A percentile compares a stretch with the other conserved stretches of the same genome.
phyloP scores from a whole-genome alignment of 2,113 vertebrate species.

The Triplophysa rosa region DNA sequence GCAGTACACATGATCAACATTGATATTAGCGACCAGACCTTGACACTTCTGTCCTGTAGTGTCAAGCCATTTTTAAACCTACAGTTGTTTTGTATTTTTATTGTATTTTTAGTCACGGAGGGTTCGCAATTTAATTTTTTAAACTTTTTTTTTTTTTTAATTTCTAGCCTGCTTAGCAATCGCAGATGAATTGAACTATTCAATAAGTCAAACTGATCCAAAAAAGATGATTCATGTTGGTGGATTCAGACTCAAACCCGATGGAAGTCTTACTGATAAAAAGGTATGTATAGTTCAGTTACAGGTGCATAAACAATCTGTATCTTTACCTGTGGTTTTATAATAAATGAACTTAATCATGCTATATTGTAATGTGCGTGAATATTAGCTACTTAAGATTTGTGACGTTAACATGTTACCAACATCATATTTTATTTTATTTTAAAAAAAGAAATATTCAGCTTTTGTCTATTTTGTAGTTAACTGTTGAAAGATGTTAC shows the following conservation, averaged over 20 bases:
- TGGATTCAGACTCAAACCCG: slow-evolving; percentile 84
- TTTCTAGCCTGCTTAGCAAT: slow-evolving; percentile 78
- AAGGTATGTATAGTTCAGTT: slow-evolving; percentile 78
- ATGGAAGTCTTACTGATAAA: slow-evolving; percentile 82
- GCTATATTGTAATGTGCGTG: not conserved
- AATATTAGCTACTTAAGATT: not conserved
- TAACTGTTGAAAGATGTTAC: not conserved
- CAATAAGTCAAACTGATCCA: slow-evolving; percentile 84
- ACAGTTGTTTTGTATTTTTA: not conserved
- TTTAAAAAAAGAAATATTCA: not conserved
- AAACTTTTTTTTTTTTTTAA: slow-evolving; percentile 19
- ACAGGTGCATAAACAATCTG: not conserved
- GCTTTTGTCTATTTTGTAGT: not conserved
- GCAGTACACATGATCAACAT: not conserved
- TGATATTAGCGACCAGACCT: too few species aligned
- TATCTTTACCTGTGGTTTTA: not conserved
- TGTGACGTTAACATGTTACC: not conserved
- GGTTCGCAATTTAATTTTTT: not conserved
- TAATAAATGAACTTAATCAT: not conserved
- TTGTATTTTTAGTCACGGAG: not conserved
- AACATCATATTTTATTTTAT: not conserved
- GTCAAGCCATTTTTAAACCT: not conserved
- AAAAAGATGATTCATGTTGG: slow-evolving; percentile 86
- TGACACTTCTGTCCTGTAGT: too few species aligned
- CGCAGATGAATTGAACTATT: slow-evolving; percentile 78